Conservation (phyloP, 2,113 vertebrate species). For the Anhinga anhinga region DNA sequence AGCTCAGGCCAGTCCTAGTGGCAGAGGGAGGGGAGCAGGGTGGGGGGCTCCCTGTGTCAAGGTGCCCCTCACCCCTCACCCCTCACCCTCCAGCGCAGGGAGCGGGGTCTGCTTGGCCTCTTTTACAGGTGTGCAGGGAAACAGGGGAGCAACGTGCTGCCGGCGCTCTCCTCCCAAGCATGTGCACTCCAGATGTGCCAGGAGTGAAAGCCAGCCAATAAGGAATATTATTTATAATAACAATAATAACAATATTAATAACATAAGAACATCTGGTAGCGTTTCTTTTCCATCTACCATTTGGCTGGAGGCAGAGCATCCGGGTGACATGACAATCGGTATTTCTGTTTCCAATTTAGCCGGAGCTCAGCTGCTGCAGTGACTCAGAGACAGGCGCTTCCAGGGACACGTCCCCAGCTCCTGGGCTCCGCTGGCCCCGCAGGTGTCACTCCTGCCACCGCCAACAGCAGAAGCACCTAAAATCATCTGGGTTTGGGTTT, state of each 20-base stretch:
- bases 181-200: constrained; percentile 16
- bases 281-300: constrained; percentile 37
- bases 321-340: constrained; percentile 16
- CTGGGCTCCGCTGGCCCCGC: fast-evolving
- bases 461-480: not conserved
- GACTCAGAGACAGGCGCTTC: not conserved
- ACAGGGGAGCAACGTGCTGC: not conserved
- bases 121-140: constrained; percentile 39
- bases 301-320: constrained; percentile 53
- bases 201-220: not conserved
- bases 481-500: not conserved
- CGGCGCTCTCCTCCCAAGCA: not conserved
- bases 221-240: constrained; percentile 59
- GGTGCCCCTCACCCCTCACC: not conserved
- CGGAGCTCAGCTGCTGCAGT: constrained; percentile 9
- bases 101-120: not conserved
- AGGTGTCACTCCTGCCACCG: not conserved
- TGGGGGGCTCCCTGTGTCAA: not conserved
- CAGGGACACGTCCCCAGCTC: not conserved
- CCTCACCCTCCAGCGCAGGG: not conserved
- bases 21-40: fast-evolving
- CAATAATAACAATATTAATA: constrained; percentile 69
- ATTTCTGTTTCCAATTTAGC: constrained; percentile 58
- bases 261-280: constrained; percentile 60
- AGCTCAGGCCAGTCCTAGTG: not conserved